Evolutionary conservation across 2,888 invertebrate species (phyloP).

Genomic region (Zhengitettix transpicula): DNA sequence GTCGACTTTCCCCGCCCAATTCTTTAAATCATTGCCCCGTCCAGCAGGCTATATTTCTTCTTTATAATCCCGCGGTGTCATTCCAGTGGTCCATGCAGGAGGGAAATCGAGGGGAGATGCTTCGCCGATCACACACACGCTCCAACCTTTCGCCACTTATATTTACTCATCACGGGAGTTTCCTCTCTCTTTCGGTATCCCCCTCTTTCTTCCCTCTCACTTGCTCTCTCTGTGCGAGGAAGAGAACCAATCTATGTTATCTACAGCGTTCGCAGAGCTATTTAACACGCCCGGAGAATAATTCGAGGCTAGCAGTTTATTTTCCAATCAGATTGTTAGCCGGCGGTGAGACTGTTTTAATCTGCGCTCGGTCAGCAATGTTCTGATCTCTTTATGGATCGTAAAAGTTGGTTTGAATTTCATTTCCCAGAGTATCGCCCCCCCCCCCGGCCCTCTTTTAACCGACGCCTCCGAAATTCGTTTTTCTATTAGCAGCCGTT

Average conservation of each 20-base stretch:
- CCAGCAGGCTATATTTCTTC: no score
- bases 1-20: no score
- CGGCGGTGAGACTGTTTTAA: background rate
- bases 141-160: background rate
- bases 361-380: slow-evolving; percentile 2
- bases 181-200: background rate
- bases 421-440: background rate
- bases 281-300: no score
- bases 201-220: background rate
- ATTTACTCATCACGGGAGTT: background rate
- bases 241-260: background rate
- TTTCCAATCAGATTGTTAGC: background rate
- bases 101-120: background rate
- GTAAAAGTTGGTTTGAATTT: slow-evolving; percentile 7
- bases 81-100: no score
- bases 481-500: background rate
- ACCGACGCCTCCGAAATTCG: background rate
- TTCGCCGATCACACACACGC: background rate
- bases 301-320: background rate
- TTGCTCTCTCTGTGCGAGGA: background rate
- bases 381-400: slow-evolving; percentile 5
- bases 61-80: no score
- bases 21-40: no score
- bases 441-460: background rate
- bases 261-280: no score